Base-by-base conservation (phyloP, 2,888 invertebrate genomes). In the Cephus sareptanus region DNA sequence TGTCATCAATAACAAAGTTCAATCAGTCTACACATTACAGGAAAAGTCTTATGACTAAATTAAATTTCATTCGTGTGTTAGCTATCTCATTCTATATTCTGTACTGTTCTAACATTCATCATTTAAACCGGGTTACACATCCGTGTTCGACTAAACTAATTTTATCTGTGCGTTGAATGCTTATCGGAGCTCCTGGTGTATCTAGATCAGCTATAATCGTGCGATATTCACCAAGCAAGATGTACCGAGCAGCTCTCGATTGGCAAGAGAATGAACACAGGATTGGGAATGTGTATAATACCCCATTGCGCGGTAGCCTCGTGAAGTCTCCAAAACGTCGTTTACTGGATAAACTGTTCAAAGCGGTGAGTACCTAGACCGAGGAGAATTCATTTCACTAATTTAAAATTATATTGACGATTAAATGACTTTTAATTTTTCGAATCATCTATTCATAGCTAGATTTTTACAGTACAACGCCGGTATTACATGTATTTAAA, bases 341-440 rank as follows among this genome's bases (percentile, higher is more conserved):
- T 11, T 77, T 87, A 70, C 75, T 86, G 71, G 82, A 85, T 37
- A 83, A 83, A 77, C 82, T 85, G 34, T 69, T 79, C 23, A 83
- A 84, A 73, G 33, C 79, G 80, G 89, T 89, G 79, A 89, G 86
- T 86, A 31, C 69, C 9, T 4, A 4, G 23, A 70, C 11, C 1
- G 4, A 75, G 12, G 23, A 12, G 34, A 75, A 56, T 56, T 56
- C 2, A 56, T 56, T 56, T 56, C 6, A 56, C 23, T 56, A 6
- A 56, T 56, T 23, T 56, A 23, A 56, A 56, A 23, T 56, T 56
- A 23, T 56, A 2, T 9, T 23, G 23, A 23, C 23, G 0, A 23
- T 56, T 15, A 15, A 15, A 40, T 40, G 4, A 40, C 40, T 40
- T 13, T 4, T 40, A 23, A 2, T 23, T 56, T 15, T 15, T 40